These are phyloP conservation scores for Sebastes steindachneri DNA, from an alignment of 2,797 vertebrate species.

Conservation along the genomic window DNA sequence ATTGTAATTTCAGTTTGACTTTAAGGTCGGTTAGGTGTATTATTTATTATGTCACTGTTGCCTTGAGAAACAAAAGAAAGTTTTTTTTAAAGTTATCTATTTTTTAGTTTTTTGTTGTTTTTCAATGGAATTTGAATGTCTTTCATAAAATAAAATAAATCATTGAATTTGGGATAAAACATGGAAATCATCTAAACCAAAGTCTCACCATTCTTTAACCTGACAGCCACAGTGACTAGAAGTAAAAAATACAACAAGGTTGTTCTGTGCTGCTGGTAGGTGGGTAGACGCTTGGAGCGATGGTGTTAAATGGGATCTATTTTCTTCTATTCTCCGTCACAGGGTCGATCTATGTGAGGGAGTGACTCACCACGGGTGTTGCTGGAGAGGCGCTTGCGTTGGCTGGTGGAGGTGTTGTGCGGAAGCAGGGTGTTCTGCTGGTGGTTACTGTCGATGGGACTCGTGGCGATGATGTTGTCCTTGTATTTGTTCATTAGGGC, in stretches of 20 bases:
- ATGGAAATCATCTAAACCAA: background rate
- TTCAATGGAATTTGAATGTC: too few species aligned
- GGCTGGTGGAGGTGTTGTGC: conserved; percentile 94
- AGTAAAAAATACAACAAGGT: background rate
- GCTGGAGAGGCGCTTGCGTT: conserved; percentile 96
- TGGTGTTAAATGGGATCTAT: background rate
- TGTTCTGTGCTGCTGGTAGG: background rate
- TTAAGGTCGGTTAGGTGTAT: background rate
- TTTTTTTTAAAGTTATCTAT: background rate
- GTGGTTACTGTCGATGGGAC: conserved; percentile 95
- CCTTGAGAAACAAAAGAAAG: background rate
- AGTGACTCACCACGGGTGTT: conserved; percentile 91
- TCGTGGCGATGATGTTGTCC: conserved; percentile 98
- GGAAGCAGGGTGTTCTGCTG: conserved; percentile 95
- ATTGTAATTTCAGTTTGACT: background rate
- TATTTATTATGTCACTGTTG: background rate
- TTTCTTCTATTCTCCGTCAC: background rate
- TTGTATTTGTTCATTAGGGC: conserved; percentile 99
- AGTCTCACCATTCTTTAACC: background rate
- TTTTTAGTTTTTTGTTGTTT: background rate
- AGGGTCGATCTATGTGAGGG: background rate
- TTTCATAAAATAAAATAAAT: background rate
- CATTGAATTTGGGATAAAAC: background rate
- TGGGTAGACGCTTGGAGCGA: background rate
- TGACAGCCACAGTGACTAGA: background rate